phyloP scores from a whole-genome alignment of 2,113 vertebrate species.

The Theristicus caerulescens region DNA sequence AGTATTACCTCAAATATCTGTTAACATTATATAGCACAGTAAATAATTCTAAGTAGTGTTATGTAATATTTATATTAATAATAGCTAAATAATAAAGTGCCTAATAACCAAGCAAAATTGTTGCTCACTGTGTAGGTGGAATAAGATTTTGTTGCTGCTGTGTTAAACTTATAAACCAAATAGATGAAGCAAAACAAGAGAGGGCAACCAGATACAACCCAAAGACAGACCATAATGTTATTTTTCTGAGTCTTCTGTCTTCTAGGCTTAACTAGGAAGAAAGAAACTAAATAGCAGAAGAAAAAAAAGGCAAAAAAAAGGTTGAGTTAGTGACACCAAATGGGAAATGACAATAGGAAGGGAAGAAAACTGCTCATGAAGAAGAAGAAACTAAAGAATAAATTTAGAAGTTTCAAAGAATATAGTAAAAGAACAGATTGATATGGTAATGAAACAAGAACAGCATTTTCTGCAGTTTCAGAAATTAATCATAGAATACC shows the following conservation, averaged over 20 bases:
- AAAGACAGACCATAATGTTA: neutral
- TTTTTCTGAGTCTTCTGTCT: neutral
- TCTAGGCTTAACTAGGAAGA: neutral
- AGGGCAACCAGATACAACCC: rapidly evolving
- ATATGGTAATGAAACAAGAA: neutral
- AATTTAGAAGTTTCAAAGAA: neutral
- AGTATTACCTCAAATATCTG: neutral
- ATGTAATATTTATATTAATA: neutral
- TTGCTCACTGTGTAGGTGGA: neutral
- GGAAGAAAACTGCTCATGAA: neutral
- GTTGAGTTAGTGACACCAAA: neutral
- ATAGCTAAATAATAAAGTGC: neutral
- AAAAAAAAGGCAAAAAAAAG: neutral
- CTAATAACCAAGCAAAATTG: neutral
- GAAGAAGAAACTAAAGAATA: neutral
- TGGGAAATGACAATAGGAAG: neutral
- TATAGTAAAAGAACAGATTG: neutral
- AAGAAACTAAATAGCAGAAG: rapidly evolving
- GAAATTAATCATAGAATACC: neutral
- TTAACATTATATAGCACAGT: neutral
- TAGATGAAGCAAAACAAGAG: neutral
- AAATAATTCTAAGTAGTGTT: neutral
- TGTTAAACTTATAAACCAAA: neutral
- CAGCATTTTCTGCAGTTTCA: neutral
- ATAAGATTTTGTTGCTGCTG: neutral